phyloP scores from a whole-genome alignment of 2,888 invertebrate genomes.

The Spatulosminthurus flaviceps region DNA sequence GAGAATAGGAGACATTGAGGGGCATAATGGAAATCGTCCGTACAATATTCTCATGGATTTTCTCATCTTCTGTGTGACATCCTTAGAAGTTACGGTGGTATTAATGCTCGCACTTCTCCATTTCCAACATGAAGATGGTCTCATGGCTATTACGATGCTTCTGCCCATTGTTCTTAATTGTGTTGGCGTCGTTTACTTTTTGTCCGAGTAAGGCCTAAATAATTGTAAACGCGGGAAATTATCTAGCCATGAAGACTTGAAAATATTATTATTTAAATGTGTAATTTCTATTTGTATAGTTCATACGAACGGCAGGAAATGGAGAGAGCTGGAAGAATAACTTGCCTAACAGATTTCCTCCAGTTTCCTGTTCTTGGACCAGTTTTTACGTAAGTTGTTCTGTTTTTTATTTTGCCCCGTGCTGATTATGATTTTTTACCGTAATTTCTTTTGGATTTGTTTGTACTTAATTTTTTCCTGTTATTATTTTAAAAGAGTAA shows the following conservation, averaged over 20 bases:
- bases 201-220: constrained; percentile 62
- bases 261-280: too few species aligned
- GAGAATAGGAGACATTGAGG: constrained; percentile 43
- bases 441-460: too few species aligned
- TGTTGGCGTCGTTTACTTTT: constrained; percentile 62
- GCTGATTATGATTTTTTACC: too few species aligned
- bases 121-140: constrained; percentile 47
- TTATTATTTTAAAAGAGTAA: too few species aligned
- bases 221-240: too few species aligned
- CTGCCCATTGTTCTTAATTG: constrained; percentile 60
- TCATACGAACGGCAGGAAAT: constrained; percentile 54
- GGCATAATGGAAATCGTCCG: constrained; percentile 37
- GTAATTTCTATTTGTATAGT: constrained; percentile 51
- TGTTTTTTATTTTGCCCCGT: too few species aligned
- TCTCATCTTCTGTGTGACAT: constrained; percentile 53
- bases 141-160: constrained; percentile 60
- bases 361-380: constrained; percentile 62
- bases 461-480: too few species aligned
- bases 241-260: neutral
- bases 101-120: constrained; percentile 55
- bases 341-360: constrained; percentile 58
- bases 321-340: constrained; percentile 51
- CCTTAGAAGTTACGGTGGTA: constrained; percentile 58
- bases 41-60: constrained; percentile 54
- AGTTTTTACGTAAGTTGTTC: constrained; percentile 59